A percentile compares a stretch with the other conserved stretches of the same genome.
Evolutionary conservation across 2,797 vertebrate genomes (phyloP).

Genomic region (Hirundo rustica): DNA sequence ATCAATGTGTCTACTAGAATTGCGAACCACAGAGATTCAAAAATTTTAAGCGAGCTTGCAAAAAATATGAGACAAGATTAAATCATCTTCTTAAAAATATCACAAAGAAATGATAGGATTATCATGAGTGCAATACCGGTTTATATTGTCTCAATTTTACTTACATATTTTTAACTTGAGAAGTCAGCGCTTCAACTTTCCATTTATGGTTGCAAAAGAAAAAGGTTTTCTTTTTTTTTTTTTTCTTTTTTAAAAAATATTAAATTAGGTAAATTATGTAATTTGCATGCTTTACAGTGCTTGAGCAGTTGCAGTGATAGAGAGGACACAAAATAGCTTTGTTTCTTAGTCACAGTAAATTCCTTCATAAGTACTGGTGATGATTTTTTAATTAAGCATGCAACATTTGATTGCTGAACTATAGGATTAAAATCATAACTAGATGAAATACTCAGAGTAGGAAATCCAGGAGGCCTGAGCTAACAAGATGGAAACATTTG

Average conservation of each 20-base stretch:
- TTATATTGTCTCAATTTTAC: not conserved
- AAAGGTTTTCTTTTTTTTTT: not conserved
- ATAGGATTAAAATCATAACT: not conserved
- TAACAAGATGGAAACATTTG: not conserved
- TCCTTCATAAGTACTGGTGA: not conserved
- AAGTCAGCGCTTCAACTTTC: not conserved
- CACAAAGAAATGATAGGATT: not conserved
- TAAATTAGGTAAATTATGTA: not conserved
- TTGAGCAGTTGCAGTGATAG: not conserved
- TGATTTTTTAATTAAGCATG: not conserved
- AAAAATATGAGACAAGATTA: not conserved
- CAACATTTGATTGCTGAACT: not conserved
- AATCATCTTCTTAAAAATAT: not conserved
- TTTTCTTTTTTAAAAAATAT: not conserved
- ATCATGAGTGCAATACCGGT: not conserved
- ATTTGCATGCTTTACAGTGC: not conserved
- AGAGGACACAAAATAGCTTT: not conserved
- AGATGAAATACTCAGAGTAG: not conserved
- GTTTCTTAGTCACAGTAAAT: not conserved
- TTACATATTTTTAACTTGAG: not conserved
- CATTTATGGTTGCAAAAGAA: not conserved
- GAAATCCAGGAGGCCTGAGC: not conserved
- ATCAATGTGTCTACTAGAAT: not conserved
- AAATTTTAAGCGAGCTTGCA: not conserved
- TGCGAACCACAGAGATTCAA: not conserved